These are phyloP conservation scores for Tokudaia tokunoshimensis DNA, from an alignment of 2,797 vertebrate species.

Conservation along the genomic window DNA sequence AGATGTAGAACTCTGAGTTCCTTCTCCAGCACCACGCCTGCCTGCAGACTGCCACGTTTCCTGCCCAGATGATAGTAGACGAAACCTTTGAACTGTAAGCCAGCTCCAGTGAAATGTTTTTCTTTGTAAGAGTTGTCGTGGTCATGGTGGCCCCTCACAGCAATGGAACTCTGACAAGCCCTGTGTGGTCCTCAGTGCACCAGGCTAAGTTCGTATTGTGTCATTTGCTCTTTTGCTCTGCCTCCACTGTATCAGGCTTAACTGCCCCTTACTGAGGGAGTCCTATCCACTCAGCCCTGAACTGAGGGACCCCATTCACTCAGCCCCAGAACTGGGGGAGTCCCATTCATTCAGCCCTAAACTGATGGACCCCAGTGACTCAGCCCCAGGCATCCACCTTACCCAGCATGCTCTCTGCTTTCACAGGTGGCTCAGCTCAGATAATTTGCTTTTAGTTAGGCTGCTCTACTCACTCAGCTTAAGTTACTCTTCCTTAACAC, in stretches of 20 bases:
- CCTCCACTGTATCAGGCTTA: not conserved
- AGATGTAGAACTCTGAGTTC: not conserved
- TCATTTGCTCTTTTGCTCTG: not conserved
- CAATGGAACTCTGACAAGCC: not conserved
- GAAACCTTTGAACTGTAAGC: not conserved
- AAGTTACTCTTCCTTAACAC: not conserved
- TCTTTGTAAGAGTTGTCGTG: not conserved
- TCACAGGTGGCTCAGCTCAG: not conserved
- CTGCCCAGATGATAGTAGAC: not conserved
- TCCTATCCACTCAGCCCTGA: too few relatives aligned
- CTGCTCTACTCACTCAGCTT: not conserved
- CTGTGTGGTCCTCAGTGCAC: fast-evolving
- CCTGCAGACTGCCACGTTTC: not conserved
- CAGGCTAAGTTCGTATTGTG: not conserved
- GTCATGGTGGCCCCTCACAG: not conserved
- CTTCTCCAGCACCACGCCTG: not conserved
- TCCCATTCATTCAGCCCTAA: too few relatives aligned
- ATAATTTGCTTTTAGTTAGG: not conserved
- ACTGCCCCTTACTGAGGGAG: not conserved
- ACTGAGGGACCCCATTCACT: too few relatives aligned
- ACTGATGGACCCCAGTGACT: not conserved
- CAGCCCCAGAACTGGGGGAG: too few relatives aligned
- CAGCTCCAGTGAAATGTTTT: not conserved
- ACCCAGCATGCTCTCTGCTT: not conserved
- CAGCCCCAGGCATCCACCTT: not conserved